phyloP scores from a whole-genome alignment of 2,888 invertebrate genomes.

The Orthosia incerta region DNA sequence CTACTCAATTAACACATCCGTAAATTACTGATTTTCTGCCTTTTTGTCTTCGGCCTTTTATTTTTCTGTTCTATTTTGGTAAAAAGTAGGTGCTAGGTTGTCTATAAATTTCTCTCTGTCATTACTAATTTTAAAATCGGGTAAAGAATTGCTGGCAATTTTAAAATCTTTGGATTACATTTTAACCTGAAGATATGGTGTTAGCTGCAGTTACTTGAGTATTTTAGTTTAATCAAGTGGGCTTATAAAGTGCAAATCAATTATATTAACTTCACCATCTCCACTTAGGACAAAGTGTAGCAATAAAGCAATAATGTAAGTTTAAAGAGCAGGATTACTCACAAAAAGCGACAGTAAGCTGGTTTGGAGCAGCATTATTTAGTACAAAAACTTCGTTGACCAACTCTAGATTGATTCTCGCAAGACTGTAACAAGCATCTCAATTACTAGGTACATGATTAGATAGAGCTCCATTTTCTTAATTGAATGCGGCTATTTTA shows the following conservation, averaged over 20 bases:
- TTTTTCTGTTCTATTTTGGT: neutral
- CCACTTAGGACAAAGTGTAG: constrained; percentile 45
- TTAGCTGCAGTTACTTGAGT: neutral
- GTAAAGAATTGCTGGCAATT: neutral
- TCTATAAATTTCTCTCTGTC: too few species aligned
- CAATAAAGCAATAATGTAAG: constrained; percentile 29
- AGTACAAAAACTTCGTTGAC: constrained; percentile 52
- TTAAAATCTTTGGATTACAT: neutral
- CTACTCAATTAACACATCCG: too few species aligned
- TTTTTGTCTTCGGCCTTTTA: neutral
- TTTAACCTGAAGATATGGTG: neutral
- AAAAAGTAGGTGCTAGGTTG: too few species aligned
- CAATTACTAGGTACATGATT: neutral
- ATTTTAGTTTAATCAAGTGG: constrained; percentile 25
- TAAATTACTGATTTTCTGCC: neutral
- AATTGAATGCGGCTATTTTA: constrained; percentile 5
- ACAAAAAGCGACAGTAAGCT: constrained; percentile 43
- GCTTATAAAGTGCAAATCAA: constrained; percentile 52
- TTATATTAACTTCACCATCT: constrained; percentile 46
- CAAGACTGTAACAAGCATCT: constrained; percentile 32
- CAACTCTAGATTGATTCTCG: constrained; percentile 56
- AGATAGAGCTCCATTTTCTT: neutral
- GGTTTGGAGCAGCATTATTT: constrained; percentile 27
- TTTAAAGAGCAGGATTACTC: constrained; percentile 38
- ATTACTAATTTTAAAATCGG: too few species aligned